These are phyloP conservation scores for Drosophila saltans DNA, from an alignment of 1,140 invertebrate species.

Conservation along the genomic window DNA sequence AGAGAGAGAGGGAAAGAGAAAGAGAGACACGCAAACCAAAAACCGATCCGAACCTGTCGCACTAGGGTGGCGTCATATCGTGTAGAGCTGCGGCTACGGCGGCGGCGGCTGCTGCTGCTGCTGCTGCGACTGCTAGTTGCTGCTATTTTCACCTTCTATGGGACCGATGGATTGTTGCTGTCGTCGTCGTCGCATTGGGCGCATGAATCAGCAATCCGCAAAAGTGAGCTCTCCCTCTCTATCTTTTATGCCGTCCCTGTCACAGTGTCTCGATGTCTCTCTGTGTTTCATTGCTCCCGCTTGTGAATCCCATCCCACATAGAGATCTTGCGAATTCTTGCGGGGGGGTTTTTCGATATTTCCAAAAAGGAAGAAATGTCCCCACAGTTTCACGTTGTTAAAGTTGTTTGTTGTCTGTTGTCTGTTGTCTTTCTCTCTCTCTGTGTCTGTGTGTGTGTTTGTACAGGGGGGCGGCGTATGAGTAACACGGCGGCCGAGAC, in stretches of 20 bases:
- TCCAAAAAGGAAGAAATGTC: constrained; percentile 74
- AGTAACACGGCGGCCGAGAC: constrained; percentile 46
- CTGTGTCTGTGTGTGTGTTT: background rate
- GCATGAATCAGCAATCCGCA: constrained; percentile 70
- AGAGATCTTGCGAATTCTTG: constrained; percentile 28
- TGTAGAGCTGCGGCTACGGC: constrained; percentile 33
- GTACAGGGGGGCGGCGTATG: constrained; percentile 51
- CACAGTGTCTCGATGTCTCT: constrained; percentile 32
- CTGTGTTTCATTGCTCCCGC: background rate
- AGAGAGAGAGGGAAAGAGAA: constrained; percentile 9
- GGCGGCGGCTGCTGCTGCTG: constrained; percentile 43
- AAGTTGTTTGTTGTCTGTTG: no score
- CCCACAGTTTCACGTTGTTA: constrained; percentile 37
- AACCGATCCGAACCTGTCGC: constrained; percentile 61
- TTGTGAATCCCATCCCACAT: constrained; percentile 73
- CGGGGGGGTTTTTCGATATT: constrained; percentile 64
- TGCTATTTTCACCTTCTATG: constrained; percentile 80
- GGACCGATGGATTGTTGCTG: constrained; percentile 39
- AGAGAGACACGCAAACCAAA: constrained; percentile 20
- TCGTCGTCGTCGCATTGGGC: constrained; percentile 60
- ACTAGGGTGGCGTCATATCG: constrained; percentile 78
- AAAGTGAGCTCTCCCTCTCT: constrained; percentile 18
- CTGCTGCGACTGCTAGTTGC: constrained; percentile 40
- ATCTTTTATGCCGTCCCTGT: constrained; percentile 18
- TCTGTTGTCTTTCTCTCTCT: background rate